These are phyloP conservation scores for Apocheima hispidaria DNA, from an alignment of 2,888 invertebrate species.

Conservation along the genomic window DNA sequence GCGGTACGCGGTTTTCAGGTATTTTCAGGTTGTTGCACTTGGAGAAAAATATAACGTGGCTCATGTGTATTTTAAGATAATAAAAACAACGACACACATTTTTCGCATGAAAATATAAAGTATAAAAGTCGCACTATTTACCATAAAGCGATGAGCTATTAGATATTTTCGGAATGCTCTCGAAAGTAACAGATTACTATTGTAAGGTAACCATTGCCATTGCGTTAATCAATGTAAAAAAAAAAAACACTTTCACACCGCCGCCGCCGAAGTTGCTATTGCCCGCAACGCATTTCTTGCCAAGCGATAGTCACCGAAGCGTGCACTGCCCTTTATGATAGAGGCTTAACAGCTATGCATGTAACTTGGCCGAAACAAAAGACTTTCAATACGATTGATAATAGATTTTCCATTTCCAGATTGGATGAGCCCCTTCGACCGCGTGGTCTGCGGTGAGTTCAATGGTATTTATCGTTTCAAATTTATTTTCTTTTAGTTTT, in stretches of 20 bases:
- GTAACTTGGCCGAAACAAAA: slow-evolving; percentile 70
- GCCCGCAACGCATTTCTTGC: not conserved
- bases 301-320: not conserved
- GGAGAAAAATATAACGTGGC: too few relatives aligned
- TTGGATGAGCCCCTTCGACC: slow-evolving; percentile 98
- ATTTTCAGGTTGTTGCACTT: too few relatives aligned
- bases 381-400: slow-evolving; percentile 86
- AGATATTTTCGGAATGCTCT: slow-evolving; percentile 1
- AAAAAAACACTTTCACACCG: not conserved
- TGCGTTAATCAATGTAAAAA: not conserved
- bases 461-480: slow-evolving; percentile 91
- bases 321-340: slow-evolving; percentile 19
- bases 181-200: not conserved
- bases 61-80: too few relatives aligned
- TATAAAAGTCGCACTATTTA: not conserved
- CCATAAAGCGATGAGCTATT: not conserved
- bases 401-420: slow-evolving; percentile 91
- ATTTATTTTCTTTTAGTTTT: slow-evolving; percentile 86
- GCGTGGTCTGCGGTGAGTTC: slow-evolving; percentile 97
- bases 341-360: slow-evolving; percentile 62
- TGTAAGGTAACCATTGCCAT: not conserved
- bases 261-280: not conserved
- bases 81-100: too few relatives aligned
- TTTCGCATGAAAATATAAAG: not conserved
- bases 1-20: too few relatives aligned